phyloP scores from a whole-genome alignment of 2,888 invertebrate species.

The Agelastica alni region DNA sequence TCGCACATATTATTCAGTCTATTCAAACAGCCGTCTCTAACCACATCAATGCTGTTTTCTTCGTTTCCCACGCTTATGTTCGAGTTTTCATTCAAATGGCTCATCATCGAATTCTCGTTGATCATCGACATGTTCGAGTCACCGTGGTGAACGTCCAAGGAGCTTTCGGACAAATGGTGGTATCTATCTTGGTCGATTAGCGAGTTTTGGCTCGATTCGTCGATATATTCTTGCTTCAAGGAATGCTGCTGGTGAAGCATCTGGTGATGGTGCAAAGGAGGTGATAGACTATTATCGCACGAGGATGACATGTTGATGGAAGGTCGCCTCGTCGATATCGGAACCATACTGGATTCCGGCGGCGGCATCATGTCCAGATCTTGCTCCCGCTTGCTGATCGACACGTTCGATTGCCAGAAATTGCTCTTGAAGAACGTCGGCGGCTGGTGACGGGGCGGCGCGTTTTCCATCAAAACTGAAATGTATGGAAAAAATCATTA shows the following conservation, averaged over 20 bases:
- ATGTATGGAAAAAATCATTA: conserved; percentile 52
- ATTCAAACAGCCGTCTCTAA: conserved; percentile 33
- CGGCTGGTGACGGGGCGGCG: conserved; percentile 37
- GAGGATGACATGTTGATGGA: conserved; percentile 62
- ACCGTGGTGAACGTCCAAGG: conserved; percentile 56
- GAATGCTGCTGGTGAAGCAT: too few relatives aligned
- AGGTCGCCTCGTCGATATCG: conserved; percentile 65
- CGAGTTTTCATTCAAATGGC: conserved; percentile 49
- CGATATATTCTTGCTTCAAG: conserved; percentile 70
- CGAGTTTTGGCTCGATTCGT: conserved; percentile 74
- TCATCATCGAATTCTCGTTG: conserved; percentile 51
- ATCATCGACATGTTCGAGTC: conserved; percentile 56
- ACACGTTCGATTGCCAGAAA: conserved; percentile 47
- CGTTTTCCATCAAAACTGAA: conserved; percentile 52
- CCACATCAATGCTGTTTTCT: conserved; percentile 48
- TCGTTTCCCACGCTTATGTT: conserved; percentile 50
- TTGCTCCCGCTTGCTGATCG: conserved; percentile 60
- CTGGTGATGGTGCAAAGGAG: conserved; percentile 60
- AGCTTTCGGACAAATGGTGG: conserved; percentile 54
- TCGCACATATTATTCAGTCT: conserved; percentile 47
- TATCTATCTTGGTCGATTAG: conserved; percentile 54
- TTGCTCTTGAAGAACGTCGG: conserved; percentile 40
- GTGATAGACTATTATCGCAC: conserved; percentile 63
- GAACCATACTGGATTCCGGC: conserved; percentile 64
- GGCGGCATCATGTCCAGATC: conserved; percentile 72